These are phyloP conservation scores for Seriola aureovittata DNA, from an alignment of 2,113 vertebrate species.

Conservation along the genomic window DNA sequence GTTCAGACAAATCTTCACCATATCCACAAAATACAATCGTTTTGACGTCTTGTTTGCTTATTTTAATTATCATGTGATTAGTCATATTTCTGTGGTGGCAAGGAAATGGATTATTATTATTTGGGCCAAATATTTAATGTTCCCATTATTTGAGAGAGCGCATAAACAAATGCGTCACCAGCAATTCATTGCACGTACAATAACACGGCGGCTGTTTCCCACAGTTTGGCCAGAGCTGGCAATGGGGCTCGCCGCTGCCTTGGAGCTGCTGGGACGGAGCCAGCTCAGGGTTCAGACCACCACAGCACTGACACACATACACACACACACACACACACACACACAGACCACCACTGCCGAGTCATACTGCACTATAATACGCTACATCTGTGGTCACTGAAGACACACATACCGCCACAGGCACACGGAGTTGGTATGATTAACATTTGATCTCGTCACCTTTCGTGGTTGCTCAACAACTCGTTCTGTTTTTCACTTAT, in stretches of 20 bases:
- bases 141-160: constrained; percentile 84
- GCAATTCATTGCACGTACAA: constrained; percentile 81
- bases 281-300: constrained; percentile 71
- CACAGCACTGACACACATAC: constrained; percentile 26
- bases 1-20: constrained; percentile 72
- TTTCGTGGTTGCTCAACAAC: neutral
- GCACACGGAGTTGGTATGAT: neutral
- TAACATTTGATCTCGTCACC: neutral
- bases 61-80: constrained; percentile 75
- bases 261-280: constrained; percentile 61
- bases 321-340: constrained; percentile 5
- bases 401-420: neutral
- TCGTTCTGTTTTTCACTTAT: too few species aligned
- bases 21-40: constrained; percentile 64
- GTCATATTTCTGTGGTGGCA: constrained; percentile 67
- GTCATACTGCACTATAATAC: neutral
- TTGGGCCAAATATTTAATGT: constrained; percentile 87
- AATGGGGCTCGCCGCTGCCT: constrained; percentile 54
- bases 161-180: constrained; percentile 86
- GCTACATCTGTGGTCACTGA: constrained; percentile 15
- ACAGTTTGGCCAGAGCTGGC: constrained; percentile 77
- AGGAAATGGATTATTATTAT: constrained; percentile 85
- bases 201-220: constrained; percentile 84
- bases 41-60: constrained; percentile 75
- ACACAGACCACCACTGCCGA: constrained; percentile 57